Base-by-base conservation (phyloP, 2,888 invertebrate species). In the Ethmia dodecea region DNA sequence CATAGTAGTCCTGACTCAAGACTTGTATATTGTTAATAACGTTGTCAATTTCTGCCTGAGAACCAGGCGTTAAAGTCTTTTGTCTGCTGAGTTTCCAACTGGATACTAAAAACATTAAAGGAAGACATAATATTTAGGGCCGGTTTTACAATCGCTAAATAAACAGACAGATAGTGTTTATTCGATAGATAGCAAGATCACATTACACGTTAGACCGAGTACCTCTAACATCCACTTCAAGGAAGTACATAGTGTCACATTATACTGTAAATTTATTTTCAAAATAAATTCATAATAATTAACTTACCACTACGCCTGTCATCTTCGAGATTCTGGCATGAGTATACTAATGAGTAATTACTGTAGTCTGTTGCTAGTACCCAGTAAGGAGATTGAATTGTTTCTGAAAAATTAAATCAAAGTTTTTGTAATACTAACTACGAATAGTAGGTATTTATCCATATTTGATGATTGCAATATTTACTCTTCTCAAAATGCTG, bases 341-440 rank as follows among this genome's bases (percentile, higher is more conserved):
- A 89, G 80, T 91, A 92, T 0, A 91, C 90, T 0, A 92, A 83
- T 0, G 91, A 79, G 47, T 88, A 92, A 34, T 76, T 79, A 0
- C 47, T 60, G 57, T 92, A 92, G 62, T 93, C 91, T 0, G 92
- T 92, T 9, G 79, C 88, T 16, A 93, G 53, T 1, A 93, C 74
- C 90, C 90, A 92, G 57, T 92, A 81, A 24, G 71, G 62, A 1
- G 67, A 55, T 3, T 33, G 27, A 5, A 45, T 40, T 0, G 63
- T 60, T 0, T 43, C 80, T 80, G 61, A 35, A 50, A 73, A 13
- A 13, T 27, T 13, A n/a, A n/a, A n/a, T n/a, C n/a, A n/a, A n/a
- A n/a, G n/a, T n/a, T n/a, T n/a, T n/a, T n/a, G n/a, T n/a, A n/a
- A n/a, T n/a, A n/a, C n/a, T n/a, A n/a, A n/a, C n/a, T n/a, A n/a